phyloP scores from a whole-genome alignment of 2,888 invertebrate species.

The Monochamus alternatus region DNA sequence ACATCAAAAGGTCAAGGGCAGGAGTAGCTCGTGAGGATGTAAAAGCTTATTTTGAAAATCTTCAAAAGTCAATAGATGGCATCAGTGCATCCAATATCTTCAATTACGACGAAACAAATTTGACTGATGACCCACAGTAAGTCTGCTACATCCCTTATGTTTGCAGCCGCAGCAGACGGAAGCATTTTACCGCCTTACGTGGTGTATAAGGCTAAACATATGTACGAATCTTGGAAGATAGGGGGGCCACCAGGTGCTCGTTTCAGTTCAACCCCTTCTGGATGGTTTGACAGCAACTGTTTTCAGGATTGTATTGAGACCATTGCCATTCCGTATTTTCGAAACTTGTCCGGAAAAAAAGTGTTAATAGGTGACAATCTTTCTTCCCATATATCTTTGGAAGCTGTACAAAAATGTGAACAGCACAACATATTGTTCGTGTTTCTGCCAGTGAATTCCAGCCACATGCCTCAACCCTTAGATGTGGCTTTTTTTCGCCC shows the following conservation, averaged over 20 bases:
- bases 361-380: constrained; percentile 33
- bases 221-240: constrained; percentile 3
- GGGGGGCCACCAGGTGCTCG: not conserved
- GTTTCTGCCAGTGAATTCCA: constrained; percentile 40
- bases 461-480: constrained; percentile 29
- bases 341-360: constrained; percentile 21
- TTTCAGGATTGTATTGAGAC: constrained; percentile 33
- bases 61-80: constrained; percentile 29
- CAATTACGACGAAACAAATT: constrained; percentile 29
- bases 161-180: constrained; percentile 2
- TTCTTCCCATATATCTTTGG: constrained; percentile 32
- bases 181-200: not conserved
- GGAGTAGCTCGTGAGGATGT: constrained; percentile 30
- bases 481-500: constrained; percentile 39
- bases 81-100: constrained; percentile 25
- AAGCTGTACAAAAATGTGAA: constrained; percentile 32
- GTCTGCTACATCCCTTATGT: not conserved
- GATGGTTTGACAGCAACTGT: constrained; percentile 33
- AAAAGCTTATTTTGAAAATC: constrained; percentile 32
- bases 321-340: constrained; percentile 35
- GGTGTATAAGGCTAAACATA: not conserved
- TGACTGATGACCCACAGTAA: not conserved
- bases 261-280: constrained; percentile 26
- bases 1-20: constrained; percentile 34
- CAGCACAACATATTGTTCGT: constrained; percentile 38